Base-by-base conservation (phyloP, 92 coral and sea anemone genomes). In the Nematostella vectensis region DNA sequence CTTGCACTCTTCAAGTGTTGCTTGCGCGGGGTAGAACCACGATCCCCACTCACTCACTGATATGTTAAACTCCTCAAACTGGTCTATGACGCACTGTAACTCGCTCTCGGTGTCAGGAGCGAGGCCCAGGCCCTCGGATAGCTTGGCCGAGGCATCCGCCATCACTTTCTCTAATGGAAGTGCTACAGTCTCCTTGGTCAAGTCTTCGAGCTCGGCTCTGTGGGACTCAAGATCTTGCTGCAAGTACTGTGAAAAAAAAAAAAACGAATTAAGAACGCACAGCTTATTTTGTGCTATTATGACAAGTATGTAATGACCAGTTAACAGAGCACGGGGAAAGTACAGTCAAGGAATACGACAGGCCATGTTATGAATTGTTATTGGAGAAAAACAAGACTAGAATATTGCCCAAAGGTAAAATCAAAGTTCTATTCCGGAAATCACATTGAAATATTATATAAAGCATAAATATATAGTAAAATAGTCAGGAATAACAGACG, bases 11-110 rank as follows among this genome's bases (percentile, higher is more conserved):
- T 71, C 87, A 11, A 93, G 77, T 22, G 83, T 78, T 24, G 89
- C 89, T 73, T 71, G 74, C 12, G 99, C 99, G 22, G 86, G 83
- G 16, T 67, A 63, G 73, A 93, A 87, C 99, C 99, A 93, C 57
- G 77, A 73, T 24, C 81, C 52, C 99, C 99, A 93, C 64, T 93
- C 99, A 40, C 81, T 84, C 18, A 86, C 99, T 27, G 88, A 80
- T 23, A 66, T 58, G 53, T 68, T 74, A 30, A 80, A 93, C 53
- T 80, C 93, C 20, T 62, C 61, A 48, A 86, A 83, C 61, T 80
- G 95, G 55, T 78, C 88, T 28, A 77, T 76, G 16, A 93, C 96
- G 69, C 75, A 64, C 54, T 87, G 94, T 50, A 93, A 68, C 48
- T 93, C 99, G 13, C 59, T 65, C 12, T 59, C 79, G 27, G 78